Percentiles rank a stretch among this genome's conserved stretches.
phyloP scores from a whole-genome alignment of 30 jellyfish, hydroid and myxozoan species.

The Chrysaora quinquecirrha region DNA sequence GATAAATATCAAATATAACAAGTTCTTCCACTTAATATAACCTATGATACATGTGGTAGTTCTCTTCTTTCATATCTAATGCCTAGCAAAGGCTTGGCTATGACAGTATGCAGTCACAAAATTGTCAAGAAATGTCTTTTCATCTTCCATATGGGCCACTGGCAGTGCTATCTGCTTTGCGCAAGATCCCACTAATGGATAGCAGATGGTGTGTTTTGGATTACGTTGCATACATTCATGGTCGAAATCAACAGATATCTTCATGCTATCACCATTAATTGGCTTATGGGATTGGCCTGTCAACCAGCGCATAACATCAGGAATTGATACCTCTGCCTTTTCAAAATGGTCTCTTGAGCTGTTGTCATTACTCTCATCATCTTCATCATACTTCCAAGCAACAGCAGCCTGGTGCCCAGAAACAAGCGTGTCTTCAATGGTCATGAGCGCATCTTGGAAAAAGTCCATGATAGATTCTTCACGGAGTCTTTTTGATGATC shows the following conservation, averaged over 20 bases:
- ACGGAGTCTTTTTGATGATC: neutral
- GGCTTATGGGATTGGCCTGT: neutral
- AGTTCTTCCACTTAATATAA: too few species aligned
- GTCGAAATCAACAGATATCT: neutral
- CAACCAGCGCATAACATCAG: neutral
- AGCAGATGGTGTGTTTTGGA: neutral
- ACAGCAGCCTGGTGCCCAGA: neutral
- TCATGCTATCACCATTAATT: neutral
- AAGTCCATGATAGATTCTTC: neutral
- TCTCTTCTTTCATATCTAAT: too few species aligned
- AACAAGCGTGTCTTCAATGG: neutral
- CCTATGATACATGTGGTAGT: too few species aligned
- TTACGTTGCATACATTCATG: constrained; percentile 2
- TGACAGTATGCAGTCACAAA: neutral
- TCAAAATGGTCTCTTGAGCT: neutral
- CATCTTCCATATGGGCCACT: neutral
- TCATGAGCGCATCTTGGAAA: neutral
- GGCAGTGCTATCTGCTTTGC: neutral
- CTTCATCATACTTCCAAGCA: constrained; percentile 1
- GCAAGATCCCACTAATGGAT: neutral
- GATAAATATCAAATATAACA: too few species aligned
- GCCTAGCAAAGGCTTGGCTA: too few species aligned
- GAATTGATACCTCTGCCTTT: neutral
- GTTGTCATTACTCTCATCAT: neutral
- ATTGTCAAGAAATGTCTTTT: neutral